A percentile compares a stretch with the other conserved stretches of the same genome.
phyloP scores from a whole-genome alignment of 1,140 invertebrate species.

The Helicorthomorpha holstii region DNA sequence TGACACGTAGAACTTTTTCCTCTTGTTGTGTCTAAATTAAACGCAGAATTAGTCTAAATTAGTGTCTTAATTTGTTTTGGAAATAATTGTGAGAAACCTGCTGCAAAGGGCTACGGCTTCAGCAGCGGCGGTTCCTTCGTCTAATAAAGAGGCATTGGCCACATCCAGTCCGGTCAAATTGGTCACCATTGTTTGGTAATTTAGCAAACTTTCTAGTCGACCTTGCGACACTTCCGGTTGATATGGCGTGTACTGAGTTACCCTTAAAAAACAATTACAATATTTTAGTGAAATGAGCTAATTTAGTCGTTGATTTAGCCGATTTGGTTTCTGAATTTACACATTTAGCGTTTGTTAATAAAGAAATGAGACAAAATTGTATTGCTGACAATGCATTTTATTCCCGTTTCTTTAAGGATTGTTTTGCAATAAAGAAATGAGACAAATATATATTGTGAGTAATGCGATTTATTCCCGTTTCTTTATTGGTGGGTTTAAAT shows the following conservation, averaged over 20 bases:
- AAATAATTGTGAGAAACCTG: conserved; percentile 36
- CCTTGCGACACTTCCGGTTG: conserved; percentile 88
- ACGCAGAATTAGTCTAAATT: conserved; percentile 5
- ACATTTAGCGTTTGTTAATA: too few species aligned
- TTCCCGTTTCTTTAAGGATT: too few species aligned
- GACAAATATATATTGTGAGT: too few species aligned
- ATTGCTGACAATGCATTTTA: too few species aligned
- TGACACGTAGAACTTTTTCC: conserved; percentile 72
- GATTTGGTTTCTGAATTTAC: too few species aligned
- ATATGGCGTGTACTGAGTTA: conserved; percentile 47
- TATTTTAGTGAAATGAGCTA: too few species aligned
- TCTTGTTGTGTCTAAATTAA: conserved; percentile 59
- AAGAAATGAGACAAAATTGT: too few species aligned
- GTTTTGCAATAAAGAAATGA: too few species aligned
- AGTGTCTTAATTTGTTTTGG: conserved; percentile 9
- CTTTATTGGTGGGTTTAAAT: too few species aligned
- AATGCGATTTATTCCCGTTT: too few species aligned
- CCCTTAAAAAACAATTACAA: conserved; percentile 28
- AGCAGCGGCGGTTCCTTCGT: conserved; percentile 94
- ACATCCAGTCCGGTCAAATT: conserved; percentile 89
- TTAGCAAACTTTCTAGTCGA: conserved; percentile 80
- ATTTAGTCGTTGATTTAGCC: too few species aligned
- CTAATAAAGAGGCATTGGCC: conserved; percentile 87
- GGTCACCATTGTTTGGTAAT: conserved; percentile 94
- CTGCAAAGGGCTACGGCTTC: conserved; percentile 82